phyloP scores from a whole-genome alignment of 2,888 invertebrate species.

The Lithodes maja region DNA sequence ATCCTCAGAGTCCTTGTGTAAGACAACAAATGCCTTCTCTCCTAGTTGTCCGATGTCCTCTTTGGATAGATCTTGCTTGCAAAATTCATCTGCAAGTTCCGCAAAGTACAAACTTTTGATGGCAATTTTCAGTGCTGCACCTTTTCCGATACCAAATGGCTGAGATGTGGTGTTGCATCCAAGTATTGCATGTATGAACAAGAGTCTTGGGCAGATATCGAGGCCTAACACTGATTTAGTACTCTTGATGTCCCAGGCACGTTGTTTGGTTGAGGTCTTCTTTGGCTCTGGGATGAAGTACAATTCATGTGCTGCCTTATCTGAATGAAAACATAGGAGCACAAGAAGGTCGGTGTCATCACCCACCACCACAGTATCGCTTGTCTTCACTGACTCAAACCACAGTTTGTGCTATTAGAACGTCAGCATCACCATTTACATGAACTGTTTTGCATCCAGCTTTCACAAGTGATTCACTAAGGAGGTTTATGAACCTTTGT shows the following conservation, averaged over 20 bases:
- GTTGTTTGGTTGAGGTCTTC: constrained; percentile 23
- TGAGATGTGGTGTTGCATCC: constrained; percentile 26
- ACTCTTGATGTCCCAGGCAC: constrained; percentile 12
- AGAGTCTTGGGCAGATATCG: constrained; percentile 21
- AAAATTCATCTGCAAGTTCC: constrained; percentile 14
- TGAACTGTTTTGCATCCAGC: constrained; percentile 17
- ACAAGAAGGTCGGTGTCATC: constrained; percentile 36
- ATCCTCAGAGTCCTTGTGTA: constrained; percentile 3
- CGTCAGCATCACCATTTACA: constrained; percentile 1
- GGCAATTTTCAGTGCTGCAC: constrained; percentile 17
- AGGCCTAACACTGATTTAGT: constrained; percentile 17
- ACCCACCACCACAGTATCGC: constrained; percentile 16
- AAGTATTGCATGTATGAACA: constrained; percentile 28
- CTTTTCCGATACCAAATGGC: constrained; percentile 34
- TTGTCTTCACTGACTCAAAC: constrained; percentile 11
- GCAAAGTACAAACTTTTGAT: background rate
- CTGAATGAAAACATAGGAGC: constrained; percentile 25
- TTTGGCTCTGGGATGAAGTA: constrained; percentile 26
- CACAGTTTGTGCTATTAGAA: background rate
- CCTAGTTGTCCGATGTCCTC: constrained; percentile 2
- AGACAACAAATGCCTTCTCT: constrained; percentile 19
- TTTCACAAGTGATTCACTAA: constrained; percentile 16
- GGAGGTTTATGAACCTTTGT: constrained; percentile 14
- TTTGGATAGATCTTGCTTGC: constrained; percentile 3
- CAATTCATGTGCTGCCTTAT: constrained; percentile 21